phyloP scores from a whole-genome alignment of 1,140 invertebrate genomes.

The Hormaphis cornu region DNA sequence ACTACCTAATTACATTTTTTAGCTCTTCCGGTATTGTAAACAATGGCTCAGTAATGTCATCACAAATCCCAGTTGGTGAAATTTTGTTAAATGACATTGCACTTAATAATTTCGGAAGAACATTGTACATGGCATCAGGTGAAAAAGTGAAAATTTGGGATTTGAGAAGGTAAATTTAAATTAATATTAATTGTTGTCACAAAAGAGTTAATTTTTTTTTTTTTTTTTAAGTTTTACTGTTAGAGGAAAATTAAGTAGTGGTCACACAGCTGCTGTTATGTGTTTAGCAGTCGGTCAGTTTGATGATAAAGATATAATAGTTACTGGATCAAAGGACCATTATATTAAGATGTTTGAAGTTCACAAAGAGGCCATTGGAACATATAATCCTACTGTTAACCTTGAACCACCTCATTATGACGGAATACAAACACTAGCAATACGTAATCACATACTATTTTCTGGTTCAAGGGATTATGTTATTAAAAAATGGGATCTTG shows the following conservation, averaged over 20 bases:
- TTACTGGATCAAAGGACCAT: slow-evolving; percentile 85
- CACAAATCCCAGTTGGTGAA: slow-evolving; percentile 53
- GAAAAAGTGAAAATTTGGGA: slow-evolving; percentile 79
- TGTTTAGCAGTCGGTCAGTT: slow-evolving; percentile 55
- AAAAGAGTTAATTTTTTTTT: neutral
- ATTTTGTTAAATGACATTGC: slow-evolving; percentile 61
- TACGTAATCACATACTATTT: slow-evolving; percentile 58
- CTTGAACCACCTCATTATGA: slow-evolving; percentile 85
- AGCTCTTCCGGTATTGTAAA: slow-evolving; percentile 56
- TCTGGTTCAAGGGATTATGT: slow-evolving; percentile 79
- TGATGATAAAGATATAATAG: slow-evolving; percentile 53
- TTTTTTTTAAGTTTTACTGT: slow-evolving; percentile 50
- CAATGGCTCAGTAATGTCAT: slow-evolving; percentile 45
- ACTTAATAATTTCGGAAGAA: slow-evolving; percentile 49
- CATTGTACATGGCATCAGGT: slow-evolving; percentile 64
- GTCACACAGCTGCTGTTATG: slow-evolving; percentile 79
- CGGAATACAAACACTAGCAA: slow-evolving; percentile 71
- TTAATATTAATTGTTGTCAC: neutral
- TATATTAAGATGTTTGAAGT: slow-evolving; percentile 59
- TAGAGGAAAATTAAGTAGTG: slow-evolving; percentile 67
- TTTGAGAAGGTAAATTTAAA: slow-evolving; percentile 54
- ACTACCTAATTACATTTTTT: slow-evolving; percentile 24
- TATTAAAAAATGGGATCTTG: slow-evolving; percentile 79
- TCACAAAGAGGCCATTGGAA: slow-evolving; percentile 47
- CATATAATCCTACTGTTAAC: slow-evolving; percentile 54